A percentile compares a stretch with the other conserved stretches of the same genome.
These are phyloP conservation scores for Ennomos erosarius DNA, from an alignment of 2,888 invertebrate genomes.

Conservation along the genomic window DNA sequence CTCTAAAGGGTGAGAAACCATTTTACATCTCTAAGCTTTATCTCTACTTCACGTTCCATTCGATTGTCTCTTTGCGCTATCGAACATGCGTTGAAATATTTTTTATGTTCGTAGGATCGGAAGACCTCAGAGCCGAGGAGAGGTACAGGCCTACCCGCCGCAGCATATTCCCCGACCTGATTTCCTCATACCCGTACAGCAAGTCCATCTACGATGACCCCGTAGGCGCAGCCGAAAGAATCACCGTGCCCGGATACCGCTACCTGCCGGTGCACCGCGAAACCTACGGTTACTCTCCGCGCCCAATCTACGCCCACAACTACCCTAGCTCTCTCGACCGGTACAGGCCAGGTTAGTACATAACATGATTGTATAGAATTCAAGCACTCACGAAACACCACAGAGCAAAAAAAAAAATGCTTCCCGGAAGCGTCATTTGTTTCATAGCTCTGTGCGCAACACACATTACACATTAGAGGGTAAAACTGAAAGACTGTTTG, in stretches of 20 bases:
- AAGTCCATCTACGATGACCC: conserved; percentile 96
- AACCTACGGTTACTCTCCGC: conserved; percentile 95
- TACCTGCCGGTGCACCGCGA: conserved; percentile 96
- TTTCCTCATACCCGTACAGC: conserved; percentile 90
- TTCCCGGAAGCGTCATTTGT: too few relatives aligned
- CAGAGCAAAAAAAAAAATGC: too few relatives aligned
- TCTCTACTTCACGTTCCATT: conserved; percentile 1
- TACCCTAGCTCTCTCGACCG: conserved; percentile 90
- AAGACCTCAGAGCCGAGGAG: conserved; percentile 96
- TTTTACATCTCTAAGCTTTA: not conserved
- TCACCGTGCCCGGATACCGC: conserved; percentile 95
- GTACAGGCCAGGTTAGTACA: conserved; percentile 94
- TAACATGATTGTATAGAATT: conserved; percentile 26
- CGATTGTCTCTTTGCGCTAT: not conserved
- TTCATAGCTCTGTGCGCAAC: too few relatives aligned
- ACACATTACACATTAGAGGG: conserved; percentile 3
- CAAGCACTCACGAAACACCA: too few relatives aligned
- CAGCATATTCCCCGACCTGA: conserved; percentile 91
- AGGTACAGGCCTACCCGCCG: conserved; percentile 89
- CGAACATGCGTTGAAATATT: not conserved
- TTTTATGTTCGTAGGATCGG: conserved; percentile 88
- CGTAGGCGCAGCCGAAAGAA: conserved; percentile 91
- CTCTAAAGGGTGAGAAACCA: conserved; percentile 91
- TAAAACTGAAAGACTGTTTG: conserved; percentile 17
- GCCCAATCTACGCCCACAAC: conserved; percentile 94